Percentiles rank a stretch among this genome's conserved stretches.
Evolutionary conservation across 1,140 invertebrate species (phyloP).

Genomic region (Bombus vancouverensis): DNA sequence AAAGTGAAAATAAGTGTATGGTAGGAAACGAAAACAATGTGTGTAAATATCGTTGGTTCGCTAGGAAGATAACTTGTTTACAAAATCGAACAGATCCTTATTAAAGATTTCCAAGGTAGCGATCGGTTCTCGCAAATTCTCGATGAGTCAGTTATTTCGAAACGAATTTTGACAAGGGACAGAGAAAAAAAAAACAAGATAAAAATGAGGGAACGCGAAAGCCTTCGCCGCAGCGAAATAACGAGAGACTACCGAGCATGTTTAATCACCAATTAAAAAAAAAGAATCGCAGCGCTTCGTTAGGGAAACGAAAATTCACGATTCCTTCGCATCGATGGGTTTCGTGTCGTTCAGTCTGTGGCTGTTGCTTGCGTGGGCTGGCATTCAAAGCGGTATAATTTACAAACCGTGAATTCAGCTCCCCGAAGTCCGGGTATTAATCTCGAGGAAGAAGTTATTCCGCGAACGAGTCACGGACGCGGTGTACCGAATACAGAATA

Average conservation of each 20-base stretch:
- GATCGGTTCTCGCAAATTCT: not conserved
- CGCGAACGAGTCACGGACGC: constrained; percentile 18
- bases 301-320: constrained; percentile 21
- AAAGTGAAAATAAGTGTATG: not conserved
- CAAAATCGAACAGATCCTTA: not conserved
- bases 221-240: not conserved
- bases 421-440: constrained; percentile 45
- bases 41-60: not conserved
- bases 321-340: not conserved
- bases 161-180: not conserved
- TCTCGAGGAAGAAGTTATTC: constrained; percentile 34
- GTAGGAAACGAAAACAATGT: not conserved
- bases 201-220: not conserved
- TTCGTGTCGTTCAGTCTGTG: not conserved
- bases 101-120: not conserved
- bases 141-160: constrained; percentile 7
- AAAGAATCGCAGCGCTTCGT: constrained; percentile 2
- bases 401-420: constrained; percentile 48
- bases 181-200: no score
- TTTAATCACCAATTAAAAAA: constrained; percentile 31
- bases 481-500: not conserved
- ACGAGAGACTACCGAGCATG: not conserved
- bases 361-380: not conserved
- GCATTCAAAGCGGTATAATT: constrained; percentile 10
- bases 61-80: no score